Evolutionary conservation across 2,113 vertebrate genomes (phyloP), one percentile per base, ranked within the genome.

Genomic region (Cheilinus undulatus): DNA sequence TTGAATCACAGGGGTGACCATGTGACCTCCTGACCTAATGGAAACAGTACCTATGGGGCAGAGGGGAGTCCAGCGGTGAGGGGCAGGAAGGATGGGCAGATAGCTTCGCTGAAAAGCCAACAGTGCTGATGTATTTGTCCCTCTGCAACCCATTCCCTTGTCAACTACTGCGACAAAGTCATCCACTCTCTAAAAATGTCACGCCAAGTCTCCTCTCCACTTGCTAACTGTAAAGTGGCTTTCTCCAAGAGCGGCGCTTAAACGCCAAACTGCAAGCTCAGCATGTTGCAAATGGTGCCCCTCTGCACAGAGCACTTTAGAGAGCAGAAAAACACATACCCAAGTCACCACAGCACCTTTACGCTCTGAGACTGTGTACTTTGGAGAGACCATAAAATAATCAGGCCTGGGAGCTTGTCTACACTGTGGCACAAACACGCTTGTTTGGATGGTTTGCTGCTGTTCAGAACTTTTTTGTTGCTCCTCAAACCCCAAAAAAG

Each of bases 231-330:
- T 89, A 91, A 88, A 93, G 91, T 89, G 84, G 82, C 76, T 91
- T 90, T 88, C 86, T 84, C 14, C 76, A 66, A 50, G 67, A 42
- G 83, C 79, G 43, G 68, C 1, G 30, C 74, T 75, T 52, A 66
- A 80, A 77, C 1, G 61, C 32, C 62, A 82, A 91, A 91, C 88
- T 92, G 93, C 91, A 62, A 61, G 42, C 86, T 94, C 93, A 94
- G 92, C 93, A 91, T 78, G 79, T 64, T 76, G 69, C 77, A 92
- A 94, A 93, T 92, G 82, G 89, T 68, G 73, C 78, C 80, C 69
- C 79, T 89, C 69, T 24, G 68, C 81, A 89, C 88, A 89, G 84
- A 93, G 90, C 92, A 93, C 92, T 94, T 93, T 88, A 85, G 88
- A 88, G 81, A 23, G 61, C 17, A 17, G 50, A 59, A 80, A 77